These are phyloP conservation scores for Drosophila trichaetosa DNA, from an alignment of 2,888 invertebrate species.

Conservation along the genomic window DNA sequence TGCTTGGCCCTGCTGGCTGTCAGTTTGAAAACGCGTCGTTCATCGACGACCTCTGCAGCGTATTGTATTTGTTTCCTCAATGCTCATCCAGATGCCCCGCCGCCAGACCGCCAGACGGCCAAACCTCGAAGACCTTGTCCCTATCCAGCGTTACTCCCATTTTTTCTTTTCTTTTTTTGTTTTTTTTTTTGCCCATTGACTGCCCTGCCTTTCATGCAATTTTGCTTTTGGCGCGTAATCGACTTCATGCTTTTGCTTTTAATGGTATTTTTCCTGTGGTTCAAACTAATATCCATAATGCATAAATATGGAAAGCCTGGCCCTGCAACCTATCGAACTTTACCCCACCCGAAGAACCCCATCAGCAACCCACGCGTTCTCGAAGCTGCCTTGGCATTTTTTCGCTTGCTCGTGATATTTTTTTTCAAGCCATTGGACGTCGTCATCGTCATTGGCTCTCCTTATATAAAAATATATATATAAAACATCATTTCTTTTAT, in stretches of 20 bases:
- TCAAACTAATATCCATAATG: constrained; percentile 82
- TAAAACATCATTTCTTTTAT: constrained; percentile 47
- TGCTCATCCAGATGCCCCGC: constrained; percentile 28
- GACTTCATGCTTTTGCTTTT: constrained; percentile 81
- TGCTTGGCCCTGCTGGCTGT: constrained; percentile 63
- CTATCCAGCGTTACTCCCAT: constrained; percentile 17
- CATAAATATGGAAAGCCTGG: constrained; percentile 73
- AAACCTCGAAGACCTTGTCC: not conserved
- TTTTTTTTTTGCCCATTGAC: constrained; percentile 56
- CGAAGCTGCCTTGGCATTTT: constrained; percentile 75
- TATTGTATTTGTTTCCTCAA: constrained; percentile 49
- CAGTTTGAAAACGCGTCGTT: constrained; percentile 60
- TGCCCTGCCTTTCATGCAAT: constrained; percentile 61
- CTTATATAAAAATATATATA: constrained; percentile 41
- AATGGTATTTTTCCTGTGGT: constrained; percentile 82
- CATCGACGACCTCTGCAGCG: constrained; percentile 30
- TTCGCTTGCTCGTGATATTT: constrained; percentile 60
- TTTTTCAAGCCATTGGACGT: constrained; percentile 53
- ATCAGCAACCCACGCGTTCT: constrained; percentile 44
- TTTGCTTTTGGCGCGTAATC: constrained; percentile 80
- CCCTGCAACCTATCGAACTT: constrained; percentile 65
- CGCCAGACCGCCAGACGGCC: not conserved
- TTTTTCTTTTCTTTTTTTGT: not conserved
- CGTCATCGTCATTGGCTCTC: constrained; percentile 33
- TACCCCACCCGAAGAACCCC: constrained; percentile 13